Conservation (phyloP, 2,113 vertebrate genomes). For the Chionis minor region DNA sequence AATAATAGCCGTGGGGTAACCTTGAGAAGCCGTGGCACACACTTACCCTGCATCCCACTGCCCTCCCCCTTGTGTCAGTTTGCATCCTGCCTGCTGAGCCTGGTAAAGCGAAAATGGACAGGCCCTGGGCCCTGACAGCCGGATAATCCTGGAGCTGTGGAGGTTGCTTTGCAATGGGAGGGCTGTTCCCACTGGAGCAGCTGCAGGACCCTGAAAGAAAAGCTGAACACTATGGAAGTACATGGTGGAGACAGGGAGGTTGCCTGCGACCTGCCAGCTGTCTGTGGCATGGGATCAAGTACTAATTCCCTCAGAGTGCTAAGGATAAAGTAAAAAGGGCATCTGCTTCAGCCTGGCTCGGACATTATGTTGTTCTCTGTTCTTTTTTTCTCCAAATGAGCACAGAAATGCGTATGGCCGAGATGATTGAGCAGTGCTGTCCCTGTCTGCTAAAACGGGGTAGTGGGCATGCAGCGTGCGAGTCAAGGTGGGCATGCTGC, state of each 20-base stretch:
- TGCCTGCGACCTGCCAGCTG: not conserved
- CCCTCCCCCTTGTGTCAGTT: not conserved
- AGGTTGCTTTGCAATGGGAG: not conserved
- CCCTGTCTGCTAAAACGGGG: not conserved
- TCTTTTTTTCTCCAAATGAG: not conserved
- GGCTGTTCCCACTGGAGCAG: not conserved
- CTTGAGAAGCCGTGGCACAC: not conserved
- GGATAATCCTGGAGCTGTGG: not conserved
- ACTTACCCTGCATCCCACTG: not conserved
- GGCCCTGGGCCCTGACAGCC: not conserved
- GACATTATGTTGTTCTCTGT: not conserved
- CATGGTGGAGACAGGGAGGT: not conserved
- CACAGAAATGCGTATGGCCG: not conserved
- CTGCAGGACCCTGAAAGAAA: not conserved
- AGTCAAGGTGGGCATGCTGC: not conserved
- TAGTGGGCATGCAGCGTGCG: rapidly evolving
- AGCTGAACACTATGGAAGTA: not conserved
- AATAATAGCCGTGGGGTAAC: not conserved
- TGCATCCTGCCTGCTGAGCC: not conserved
- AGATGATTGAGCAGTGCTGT: not conserved
- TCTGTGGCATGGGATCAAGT: not conserved
- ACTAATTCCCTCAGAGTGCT: not conserved
- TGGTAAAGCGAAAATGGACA: not conserved
- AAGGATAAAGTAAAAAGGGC: not conserved
- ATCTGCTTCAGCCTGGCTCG: not conserved